These are phyloP conservation scores for Plutella xylostella DNA, from an alignment of 2,888 invertebrate species.

Conservation along the genomic window DNA sequence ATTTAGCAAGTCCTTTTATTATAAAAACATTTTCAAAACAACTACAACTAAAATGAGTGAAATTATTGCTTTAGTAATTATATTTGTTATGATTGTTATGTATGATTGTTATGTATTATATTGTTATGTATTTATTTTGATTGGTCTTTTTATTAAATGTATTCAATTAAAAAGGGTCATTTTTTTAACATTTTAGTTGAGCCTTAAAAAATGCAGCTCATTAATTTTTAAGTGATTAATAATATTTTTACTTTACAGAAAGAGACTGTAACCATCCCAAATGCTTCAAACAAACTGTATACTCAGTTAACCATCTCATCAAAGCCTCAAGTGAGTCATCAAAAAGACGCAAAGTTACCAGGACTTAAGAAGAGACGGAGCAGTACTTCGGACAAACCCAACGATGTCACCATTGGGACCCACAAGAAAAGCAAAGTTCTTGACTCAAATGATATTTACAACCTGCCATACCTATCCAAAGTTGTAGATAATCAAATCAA, in stretches of 20 bases:
- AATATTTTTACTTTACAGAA: conserved; percentile 42
- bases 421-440: conserved; percentile 50
- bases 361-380: conserved; percentile 56
- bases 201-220: too few species aligned
- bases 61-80: too few species aligned
- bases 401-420: conserved; percentile 40
- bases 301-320: conserved; percentile 60
- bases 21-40: too few species aligned
- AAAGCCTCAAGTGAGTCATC: conserved; percentile 38
- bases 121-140: too few species aligned
- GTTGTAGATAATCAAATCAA: conserved; percentile 32
- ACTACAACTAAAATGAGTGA: too few species aligned
- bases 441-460: conserved; percentile 52
- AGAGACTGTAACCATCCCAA: conserved; percentile 49
- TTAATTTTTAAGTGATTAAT: too few species aligned
- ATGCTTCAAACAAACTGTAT: conserved; percentile 54
- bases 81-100: too few species aligned
- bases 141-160: too few species aligned
- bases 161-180: too few species aligned
- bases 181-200: too few species aligned
- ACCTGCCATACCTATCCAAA: conserved; percentile 36
- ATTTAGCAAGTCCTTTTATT: too few species aligned
- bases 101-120: too few species aligned
- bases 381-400: conserved; percentile 61
- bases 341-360: conserved; percentile 51